Evolutionary conservation across 2,888 invertebrate genomes (phyloP), one percentile per base, ranked within the genome.

Genomic region (Saturnia pavonia): DNA sequence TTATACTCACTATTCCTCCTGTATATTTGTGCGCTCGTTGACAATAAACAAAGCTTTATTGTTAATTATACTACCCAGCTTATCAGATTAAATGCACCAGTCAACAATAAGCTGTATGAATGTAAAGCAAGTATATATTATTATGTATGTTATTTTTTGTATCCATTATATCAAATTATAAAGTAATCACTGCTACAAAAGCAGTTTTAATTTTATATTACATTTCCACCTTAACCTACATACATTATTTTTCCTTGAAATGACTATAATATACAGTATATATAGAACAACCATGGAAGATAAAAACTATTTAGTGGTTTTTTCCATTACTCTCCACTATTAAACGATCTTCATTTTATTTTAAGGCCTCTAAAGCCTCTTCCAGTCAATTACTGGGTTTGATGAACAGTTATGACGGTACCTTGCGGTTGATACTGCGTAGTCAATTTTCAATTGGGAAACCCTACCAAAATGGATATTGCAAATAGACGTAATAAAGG

Each of bases 1-100:
- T 75, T 76, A 75, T 54, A 0, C 42, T 25, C 14, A 42, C 6
- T 54, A 16, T 60, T 43, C 54, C 45, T 40, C n/a, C 8, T 57
- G 22, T 60, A 57, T 40, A 11, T 19, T 25, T 67, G 25, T 34
- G 43, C 42, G 14, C 16, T 60, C 27, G 16, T 60, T 60, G 57
- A 0, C 9, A 67, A 45, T 67, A 48, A 19, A 40, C 9, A 45
- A 27, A 45, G 25, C n/a, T 60, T 69, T 42, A 63, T 25, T 45
- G 14, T 27, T 27, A 60, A 27, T 60, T 14, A 14, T 45, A 45
- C 27, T 60, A 43, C 19, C 42, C 22, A 22, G 22, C 14, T 43
- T 60, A 25, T 60, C 45, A 69, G 43, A 25, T 65, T 8, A 40
- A 40, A 1, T 27, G 14, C 27, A 57, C 6, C 14, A 60, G 27